Base-by-base conservation (phyloP, 2,113 vertebrate genomes). In the Solea senegalensis region DNA sequence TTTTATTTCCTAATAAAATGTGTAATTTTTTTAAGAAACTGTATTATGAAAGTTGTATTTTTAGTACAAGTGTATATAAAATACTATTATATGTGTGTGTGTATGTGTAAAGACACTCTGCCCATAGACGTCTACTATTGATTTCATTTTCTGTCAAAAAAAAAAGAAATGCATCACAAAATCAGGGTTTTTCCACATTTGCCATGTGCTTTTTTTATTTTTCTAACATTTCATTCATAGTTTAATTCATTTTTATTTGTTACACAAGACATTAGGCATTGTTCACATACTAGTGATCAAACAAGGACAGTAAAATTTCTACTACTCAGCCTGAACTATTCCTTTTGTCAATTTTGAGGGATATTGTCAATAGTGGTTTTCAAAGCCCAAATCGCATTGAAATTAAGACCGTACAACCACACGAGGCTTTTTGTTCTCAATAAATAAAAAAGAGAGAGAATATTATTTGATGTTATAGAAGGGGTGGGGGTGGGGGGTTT, bases 181-280 rank as follows among this genome's bases (percentile, higher is more conserved):
- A 60, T 60, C 65, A 45, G 48, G 57, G 11, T 71, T 40, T 84
- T 78, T 75, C 70, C 87, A 90, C 85, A 85, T 92, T 92, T 90
- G 87, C 88, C 89, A 89, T 92, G 91, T 93, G 92, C 87, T 92
- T 91, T 90, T 92, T 90, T 48, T 90, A 84, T 90, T 93, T 89
- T 90, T 91, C 83, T 89, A 81, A 89, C 69, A 84, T 91, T 93
- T 94, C 89, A 90, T 90, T 93, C 89, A 91, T 91, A 92, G 89
- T 94, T 94, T 85, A 90, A 88, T 92, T 93, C 80, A 84, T 89
- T 92, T 82, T 82, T 86, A 91, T 91, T 92, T 91, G 88, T 93
- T 93, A 91, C 92, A 93, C 92, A 90, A 93, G 88, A 93, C 89
- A 89, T 90, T 92, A 93, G 91, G 92, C 90, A 90, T 91, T 88